These are phyloP conservation scores for Agrenia bidenticulata DNA, from an alignment of 2,888 invertebrate genomes.

Conservation along the genomic window DNA sequence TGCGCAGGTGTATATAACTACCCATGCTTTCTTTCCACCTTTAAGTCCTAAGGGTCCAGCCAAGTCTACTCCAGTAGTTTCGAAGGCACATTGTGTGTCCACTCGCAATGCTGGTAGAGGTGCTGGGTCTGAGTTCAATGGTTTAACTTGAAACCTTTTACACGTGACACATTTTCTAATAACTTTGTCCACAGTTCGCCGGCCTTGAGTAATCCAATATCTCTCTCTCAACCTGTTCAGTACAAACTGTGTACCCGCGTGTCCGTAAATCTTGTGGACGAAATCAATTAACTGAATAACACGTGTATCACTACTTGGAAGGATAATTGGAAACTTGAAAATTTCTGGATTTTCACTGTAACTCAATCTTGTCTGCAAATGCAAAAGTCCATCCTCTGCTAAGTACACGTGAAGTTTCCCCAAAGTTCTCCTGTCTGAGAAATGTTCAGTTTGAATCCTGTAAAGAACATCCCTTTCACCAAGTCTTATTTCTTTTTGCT, in stretches of 20 bases:
- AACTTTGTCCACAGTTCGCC: background rate
- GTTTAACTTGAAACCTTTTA: background rate
- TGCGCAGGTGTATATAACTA: conserved; percentile 9
- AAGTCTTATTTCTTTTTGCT: background rate
- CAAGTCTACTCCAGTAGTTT: conserved; percentile 5
- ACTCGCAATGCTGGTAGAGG: background rate
- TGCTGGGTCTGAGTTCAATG: background rate
- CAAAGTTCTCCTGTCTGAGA: no score
- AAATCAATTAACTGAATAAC: background rate
- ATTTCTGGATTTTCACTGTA: background rate
- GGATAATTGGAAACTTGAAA: background rate
- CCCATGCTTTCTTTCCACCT: conserved; percentile 4
- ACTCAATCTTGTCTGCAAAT: background rate
- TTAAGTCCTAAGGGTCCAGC: background rate
- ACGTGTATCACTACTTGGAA: background rate
- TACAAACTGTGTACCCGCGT: background rate
- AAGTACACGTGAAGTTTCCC: conserved; percentile 1
- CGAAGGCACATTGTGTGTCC: background rate
- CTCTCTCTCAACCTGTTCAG: background rate
- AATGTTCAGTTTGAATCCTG: no score
- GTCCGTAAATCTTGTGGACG: background rate
- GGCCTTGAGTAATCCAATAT: background rate
- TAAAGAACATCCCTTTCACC: background rate
- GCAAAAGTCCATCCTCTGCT: background rate
- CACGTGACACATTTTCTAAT: conserved; percentile 3